Conservation (phyloP, 2,113 vertebrate genomes). For the Ursus arctos region DNA sequence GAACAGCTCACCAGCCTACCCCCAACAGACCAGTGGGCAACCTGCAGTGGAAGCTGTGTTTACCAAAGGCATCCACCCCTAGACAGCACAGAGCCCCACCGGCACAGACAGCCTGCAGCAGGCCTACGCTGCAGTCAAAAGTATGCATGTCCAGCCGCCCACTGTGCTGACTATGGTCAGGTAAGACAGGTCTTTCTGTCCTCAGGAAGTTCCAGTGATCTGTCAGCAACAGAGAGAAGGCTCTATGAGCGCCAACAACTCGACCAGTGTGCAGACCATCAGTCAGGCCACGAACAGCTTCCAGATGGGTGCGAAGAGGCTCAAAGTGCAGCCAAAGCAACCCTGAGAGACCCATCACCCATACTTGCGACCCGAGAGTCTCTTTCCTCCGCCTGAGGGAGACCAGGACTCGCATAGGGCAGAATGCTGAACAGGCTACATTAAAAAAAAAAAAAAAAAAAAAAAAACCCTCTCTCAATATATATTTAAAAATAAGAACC, state of each 20-base stretch:
- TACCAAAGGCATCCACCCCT: constrained; percentile 98
- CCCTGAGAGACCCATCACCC: background rate
- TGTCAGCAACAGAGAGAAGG: constrained; percentile 99
- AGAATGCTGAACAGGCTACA: constrained; percentile 94
- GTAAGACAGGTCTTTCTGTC: constrained; percentile 99
- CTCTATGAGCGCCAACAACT: constrained; percentile 66
- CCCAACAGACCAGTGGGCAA: constrained; percentile 96
- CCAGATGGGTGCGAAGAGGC: background rate
- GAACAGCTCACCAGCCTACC: constrained; percentile 97
- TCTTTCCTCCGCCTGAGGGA: background rate
- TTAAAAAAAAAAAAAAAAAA: constrained; percentile 87
- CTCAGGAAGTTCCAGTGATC: constrained; percentile 98
- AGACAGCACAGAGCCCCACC: constrained; percentile 99
- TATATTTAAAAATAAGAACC: constrained; percentile 89
- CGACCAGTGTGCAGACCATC: fast-evolving
- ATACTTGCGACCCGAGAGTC: background rate
- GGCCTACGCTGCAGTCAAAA: constrained; percentile 99
- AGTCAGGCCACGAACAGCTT: background rate
- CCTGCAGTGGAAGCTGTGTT: constrained; percentile 98
- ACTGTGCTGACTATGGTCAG: constrained; percentile 98
- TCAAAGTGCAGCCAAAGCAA: background rate
- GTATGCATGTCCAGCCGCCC: constrained; percentile 99
- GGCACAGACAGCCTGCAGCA: constrained; percentile 98
- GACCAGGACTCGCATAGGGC: constrained; percentile 79
- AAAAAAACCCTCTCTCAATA: constrained; percentile 84